These are phyloP conservation scores for Steinernema feltiae DNA, from an alignment of 1,140 invertebrate species.

Conservation along the genomic window DNA sequence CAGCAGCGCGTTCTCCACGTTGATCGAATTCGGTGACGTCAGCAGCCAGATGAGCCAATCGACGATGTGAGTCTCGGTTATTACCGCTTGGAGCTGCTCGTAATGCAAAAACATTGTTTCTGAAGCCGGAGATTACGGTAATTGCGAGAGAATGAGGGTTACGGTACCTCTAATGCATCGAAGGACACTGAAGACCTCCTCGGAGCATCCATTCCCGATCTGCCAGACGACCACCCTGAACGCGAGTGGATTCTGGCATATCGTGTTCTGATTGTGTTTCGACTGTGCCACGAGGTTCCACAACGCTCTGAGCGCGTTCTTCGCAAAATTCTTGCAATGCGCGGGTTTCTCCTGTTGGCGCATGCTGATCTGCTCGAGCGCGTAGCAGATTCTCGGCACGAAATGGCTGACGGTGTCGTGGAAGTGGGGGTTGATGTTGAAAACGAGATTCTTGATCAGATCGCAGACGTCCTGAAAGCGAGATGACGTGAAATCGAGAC, in stretches of 20 bases:
- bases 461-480: not conserved
- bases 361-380: not conserved
- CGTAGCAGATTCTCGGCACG: not conserved
- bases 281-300: not conserved
- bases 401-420: not conserved
- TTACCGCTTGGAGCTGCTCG: too few relatives aligned
- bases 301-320: not conserved
- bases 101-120: too few relatives aligned
- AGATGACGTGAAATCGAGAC: too few relatives aligned
- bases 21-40: too few relatives aligned
- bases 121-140: too few relatives aligned
- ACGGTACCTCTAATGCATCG: not conserved
- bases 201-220: not conserved
- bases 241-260: not conserved
- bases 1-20: too few relatives aligned
- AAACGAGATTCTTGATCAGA: not conserved
- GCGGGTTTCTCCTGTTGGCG: too few relatives aligned
- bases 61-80: too few relatives aligned
- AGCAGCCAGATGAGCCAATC: too few relatives aligned
- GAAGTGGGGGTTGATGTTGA: not conserved
- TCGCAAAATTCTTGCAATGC: not conserved
- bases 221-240: not conserved
- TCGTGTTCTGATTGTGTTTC: not conserved
- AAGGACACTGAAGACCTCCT: not conserved
- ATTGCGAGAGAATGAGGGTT: too few relatives aligned